phyloP scores from a whole-genome alignment of 1,140 invertebrate species.

The Medauroidea extradentata region DNA sequence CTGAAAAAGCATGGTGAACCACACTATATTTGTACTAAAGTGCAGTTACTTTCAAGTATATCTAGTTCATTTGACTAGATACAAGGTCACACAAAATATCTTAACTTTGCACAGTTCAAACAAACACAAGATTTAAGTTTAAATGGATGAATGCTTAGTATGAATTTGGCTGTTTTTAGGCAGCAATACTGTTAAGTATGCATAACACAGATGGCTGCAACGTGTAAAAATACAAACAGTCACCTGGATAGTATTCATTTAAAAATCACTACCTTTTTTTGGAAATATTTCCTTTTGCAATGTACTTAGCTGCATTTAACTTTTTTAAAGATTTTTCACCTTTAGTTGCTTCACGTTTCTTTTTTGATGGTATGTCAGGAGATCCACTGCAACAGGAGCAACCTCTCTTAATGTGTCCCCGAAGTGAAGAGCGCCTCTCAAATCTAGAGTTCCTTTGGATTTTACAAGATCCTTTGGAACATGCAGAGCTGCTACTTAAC shows the following conservation, averaged over 20 bases:
- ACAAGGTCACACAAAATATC: constrained; percentile 9
- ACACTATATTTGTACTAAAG: constrained; percentile 21
- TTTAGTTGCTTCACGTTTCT: constrained; percentile 9
- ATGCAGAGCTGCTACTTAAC: neutral
- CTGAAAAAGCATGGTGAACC: constrained; percentile 14
- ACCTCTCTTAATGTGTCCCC: constrained; percentile 14
- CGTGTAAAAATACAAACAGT: constrained; percentile 2
- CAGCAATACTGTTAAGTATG: constrained; percentile 1
- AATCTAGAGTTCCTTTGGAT: constrained; percentile 3
- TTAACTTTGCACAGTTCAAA: neutral
- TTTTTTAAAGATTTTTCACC: constrained; percentile 13
- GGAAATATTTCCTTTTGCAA: constrained; percentile 1
- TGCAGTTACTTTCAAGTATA: constrained; percentile 14
- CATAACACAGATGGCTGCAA: constrained; percentile 10
- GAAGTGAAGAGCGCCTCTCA: constrained; percentile 7
- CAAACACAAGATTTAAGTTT: neutral
- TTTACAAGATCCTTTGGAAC: constrained; percentile 1
- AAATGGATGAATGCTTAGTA: neutral
- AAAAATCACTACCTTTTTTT: constrained; percentile 17
- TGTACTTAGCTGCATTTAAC: neutral
- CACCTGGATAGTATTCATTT: neutral
- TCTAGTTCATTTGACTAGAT: constrained; percentile 17
- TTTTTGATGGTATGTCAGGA: constrained; percentile 11
- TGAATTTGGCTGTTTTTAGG: constrained; percentile 1
- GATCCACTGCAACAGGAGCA: constrained; percentile 16